Conservation (phyloP, 2,797 vertebrate species). For the Falco novaeseelandiae region DNA sequence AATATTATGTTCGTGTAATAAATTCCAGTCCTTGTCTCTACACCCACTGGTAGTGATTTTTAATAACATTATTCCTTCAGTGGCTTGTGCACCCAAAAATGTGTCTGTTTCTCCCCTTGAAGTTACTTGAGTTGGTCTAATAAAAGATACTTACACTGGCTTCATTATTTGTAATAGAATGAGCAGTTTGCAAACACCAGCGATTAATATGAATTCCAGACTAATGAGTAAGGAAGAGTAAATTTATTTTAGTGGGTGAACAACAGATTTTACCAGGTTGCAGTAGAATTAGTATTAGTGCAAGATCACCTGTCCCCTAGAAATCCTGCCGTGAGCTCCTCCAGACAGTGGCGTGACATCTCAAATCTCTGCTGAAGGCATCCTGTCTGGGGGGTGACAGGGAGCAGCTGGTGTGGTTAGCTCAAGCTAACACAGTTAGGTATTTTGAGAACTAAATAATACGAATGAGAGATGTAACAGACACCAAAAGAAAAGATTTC, state of each 20-base stretch:
- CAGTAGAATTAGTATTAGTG: background rate
- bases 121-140: background rate
- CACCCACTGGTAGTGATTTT: background rate
- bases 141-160: background rate
- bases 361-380: background rate
- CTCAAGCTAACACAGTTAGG: background rate
- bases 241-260: background rate
- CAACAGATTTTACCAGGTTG: background rate
- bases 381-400: conserved; percentile 10
- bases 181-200: background rate
- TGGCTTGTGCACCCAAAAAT: background rate
- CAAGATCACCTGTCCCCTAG: conserved; percentile 40
- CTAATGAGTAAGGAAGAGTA: background rate
- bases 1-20: background rate
- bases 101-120: background rate
- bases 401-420: conserved; percentile 19
- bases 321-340: conserved; percentile 30
- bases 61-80: background rate
- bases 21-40: background rate
- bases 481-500: background rate
- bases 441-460: background rate
- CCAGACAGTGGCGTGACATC: background rate
- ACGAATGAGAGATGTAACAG: background rate
- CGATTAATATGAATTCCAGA: background rate
- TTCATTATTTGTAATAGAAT: background rate